phyloP scores from a whole-genome alignment of 2,888 invertebrate genomes.

The Agriotes lineatus region DNA sequence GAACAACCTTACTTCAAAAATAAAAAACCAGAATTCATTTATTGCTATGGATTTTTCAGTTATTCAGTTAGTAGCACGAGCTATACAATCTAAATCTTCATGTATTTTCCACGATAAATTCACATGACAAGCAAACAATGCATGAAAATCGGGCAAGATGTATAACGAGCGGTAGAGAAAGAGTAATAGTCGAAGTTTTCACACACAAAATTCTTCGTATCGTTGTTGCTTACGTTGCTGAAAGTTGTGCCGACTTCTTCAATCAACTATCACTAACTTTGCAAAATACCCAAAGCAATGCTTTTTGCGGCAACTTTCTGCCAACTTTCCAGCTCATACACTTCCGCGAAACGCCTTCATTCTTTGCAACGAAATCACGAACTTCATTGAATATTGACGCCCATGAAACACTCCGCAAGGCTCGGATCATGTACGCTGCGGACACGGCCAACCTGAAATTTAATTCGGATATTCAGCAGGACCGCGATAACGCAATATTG shows the following conservation, averaged over 20 bases:
- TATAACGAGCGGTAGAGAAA: background rate
- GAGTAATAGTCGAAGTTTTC: background rate
- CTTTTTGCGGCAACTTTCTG: background rate
- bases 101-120: too few relatives aligned
- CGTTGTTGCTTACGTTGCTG: background rate
- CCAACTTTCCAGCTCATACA: background rate
- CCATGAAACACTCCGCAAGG: too few relatives aligned
- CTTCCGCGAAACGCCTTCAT: background rate
- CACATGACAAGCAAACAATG: too few relatives aligned
- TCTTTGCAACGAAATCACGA: background rate
- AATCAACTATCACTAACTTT: background rate
- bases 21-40: too few relatives aligned
- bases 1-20: too few relatives aligned
- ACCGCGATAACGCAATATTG: background rate
- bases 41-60: too few relatives aligned
- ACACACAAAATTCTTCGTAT: background rate
- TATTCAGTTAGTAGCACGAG: too few relatives aligned
- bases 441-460: background rate
- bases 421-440: too few relatives aligned
- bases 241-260: background rate
- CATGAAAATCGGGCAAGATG: background rate
- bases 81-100: too few relatives aligned
- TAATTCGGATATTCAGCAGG: background rate
- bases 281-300: background rate
- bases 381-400: background rate